phyloP scores from a whole-genome alignment of 2,797 vertebrate species.

The Rachycentron canadum region DNA sequence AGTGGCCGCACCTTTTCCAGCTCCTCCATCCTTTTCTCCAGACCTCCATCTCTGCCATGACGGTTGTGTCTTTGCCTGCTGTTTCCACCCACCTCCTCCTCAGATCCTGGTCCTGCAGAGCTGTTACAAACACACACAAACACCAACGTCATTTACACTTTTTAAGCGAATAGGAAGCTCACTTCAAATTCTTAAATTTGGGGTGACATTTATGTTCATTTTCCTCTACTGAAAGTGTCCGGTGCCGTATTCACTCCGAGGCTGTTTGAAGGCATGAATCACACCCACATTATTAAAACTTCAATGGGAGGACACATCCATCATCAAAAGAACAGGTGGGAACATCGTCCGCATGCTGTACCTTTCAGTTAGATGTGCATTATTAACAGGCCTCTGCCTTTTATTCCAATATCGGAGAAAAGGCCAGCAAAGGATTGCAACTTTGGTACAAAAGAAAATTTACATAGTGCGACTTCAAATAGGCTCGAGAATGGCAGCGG shows the following conservation, averaged over 20 bases:
- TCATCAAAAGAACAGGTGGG: constrained; percentile 74
- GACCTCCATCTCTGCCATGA: constrained; percentile 85
- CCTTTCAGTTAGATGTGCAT: constrained; percentile 71
- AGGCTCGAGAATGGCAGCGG: constrained; percentile 7
- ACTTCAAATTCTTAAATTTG: constrained; percentile 20
- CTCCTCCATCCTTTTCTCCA: constrained; percentile 95
- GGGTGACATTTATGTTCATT: constrained; percentile 3
- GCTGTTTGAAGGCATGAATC: constrained; percentile 70
- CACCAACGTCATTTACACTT: constrained; percentile 6
- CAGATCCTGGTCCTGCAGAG: constrained; percentile 75
- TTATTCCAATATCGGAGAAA: constrained; percentile 62
- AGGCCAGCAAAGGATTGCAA: constrained; percentile 43
- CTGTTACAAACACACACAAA: constrained; percentile 59
- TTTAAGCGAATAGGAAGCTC: not conserved
- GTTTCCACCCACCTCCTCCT: constrained; percentile 87
- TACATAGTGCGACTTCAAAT: constrained; percentile 57
- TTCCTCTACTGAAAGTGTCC: constrained; percentile 20
- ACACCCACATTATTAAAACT: constrained; percentile 58
- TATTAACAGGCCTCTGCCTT: constrained; percentile 61
- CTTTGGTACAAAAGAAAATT: constrained; percentile 62
- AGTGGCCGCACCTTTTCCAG: constrained; percentile 91
- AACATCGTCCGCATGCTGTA: constrained; percentile 46
- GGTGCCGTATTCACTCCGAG: not conserved
- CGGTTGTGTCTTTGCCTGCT: constrained; percentile 84
- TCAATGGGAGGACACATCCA: constrained; percentile 67